phyloP scores from a whole-genome alignment of 2,888 invertebrate species.

The Hirtodrosophila cameraria region DNA sequence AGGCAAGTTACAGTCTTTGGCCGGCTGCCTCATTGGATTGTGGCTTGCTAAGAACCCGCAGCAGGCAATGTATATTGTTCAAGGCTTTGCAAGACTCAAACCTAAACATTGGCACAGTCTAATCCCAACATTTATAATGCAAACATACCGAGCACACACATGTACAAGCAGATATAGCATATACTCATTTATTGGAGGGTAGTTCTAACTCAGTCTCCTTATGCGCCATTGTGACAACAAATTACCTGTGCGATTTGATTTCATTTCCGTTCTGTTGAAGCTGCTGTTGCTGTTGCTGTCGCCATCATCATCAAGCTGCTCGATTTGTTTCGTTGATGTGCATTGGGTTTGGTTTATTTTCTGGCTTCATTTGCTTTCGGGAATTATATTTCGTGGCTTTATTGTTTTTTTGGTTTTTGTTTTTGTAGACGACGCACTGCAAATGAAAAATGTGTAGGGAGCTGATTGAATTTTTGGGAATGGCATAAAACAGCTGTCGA shows the following conservation, averaged over 20 bases:
- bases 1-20: slow-evolving; percentile 31
- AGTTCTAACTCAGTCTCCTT: not conserved
- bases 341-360: slow-evolving; percentile 55
- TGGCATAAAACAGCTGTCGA: slow-evolving; percentile 68
- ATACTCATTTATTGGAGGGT: slow-evolving; percentile 17
- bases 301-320: slow-evolving; percentile 45
- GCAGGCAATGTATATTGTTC: slow-evolving; percentile 37
- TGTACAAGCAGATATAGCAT: slow-evolving; percentile 2
- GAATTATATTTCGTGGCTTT: slow-evolving; percentile 39
- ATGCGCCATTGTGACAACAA: slow-evolving; percentile 61
- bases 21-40: slow-evolving; percentile 31
- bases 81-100: slow-evolving; percentile 33
- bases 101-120: slow-evolving; percentile 53
- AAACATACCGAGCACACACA: slow-evolving; percentile 26
- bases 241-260: slow-evolving; percentile 77
- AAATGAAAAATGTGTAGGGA: slow-evolving; percentile 30
- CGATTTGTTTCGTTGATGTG: slow-evolving; percentile 41
- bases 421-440: slow-evolving; percentile 12
- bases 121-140: slow-evolving; percentile 71
- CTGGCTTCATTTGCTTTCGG: slow-evolving; percentile 50
- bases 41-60: slow-evolving; percentile 44
- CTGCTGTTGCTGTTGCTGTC: slow-evolving; percentile 21
- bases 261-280: slow-evolving; percentile 59
- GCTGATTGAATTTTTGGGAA: slow-evolving; percentile 35
- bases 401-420: too few species aligned